These are phyloP conservation scores for Saturnia japonica DNA, from an alignment of 2,888 invertebrate genomes.

Conservation along the genomic window DNA sequence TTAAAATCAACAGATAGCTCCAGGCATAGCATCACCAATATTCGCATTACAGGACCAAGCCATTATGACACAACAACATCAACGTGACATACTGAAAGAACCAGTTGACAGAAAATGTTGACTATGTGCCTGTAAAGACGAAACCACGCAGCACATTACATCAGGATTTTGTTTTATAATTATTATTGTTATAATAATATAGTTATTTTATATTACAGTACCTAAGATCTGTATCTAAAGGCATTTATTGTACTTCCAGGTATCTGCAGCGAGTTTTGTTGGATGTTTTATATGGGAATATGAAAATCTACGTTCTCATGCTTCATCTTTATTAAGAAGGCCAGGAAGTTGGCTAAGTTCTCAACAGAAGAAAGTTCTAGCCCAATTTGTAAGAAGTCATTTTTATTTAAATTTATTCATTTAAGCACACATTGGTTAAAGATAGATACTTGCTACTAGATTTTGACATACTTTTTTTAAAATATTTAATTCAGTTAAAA, in stretches of 20 bases:
- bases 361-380: slow-evolving; percentile 60
- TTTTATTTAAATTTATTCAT: neutral
- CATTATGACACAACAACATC: too few relatives aligned
- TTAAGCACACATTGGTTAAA: neutral
- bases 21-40: too few relatives aligned
- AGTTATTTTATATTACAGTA: neutral
- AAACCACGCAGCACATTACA: too few relatives aligned
- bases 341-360: slow-evolving; percentile 79
- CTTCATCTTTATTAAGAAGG: slow-evolving; percentile 75
- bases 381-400: slow-evolving; percentile 51
- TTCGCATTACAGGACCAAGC: too few relatives aligned
- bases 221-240: neutral
- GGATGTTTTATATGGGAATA: slow-evolving; percentile 94
- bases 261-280: slow-evolving; percentile 85
- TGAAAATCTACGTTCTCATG: slow-evolving; percentile 84
- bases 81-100: too few relatives aligned
- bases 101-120: too few relatives aligned
- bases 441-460: neutral
- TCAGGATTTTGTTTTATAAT: too few relatives aligned
- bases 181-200: too few relatives aligned
- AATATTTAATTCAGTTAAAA: neutral
- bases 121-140: too few relatives aligned
- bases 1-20: too few relatives aligned
- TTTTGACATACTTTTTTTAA: neutral
- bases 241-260: slow-evolving; percentile 66